Conservation (phyloP, 2,113 vertebrate genomes). For the Thinocorus orbignyianus region DNA sequence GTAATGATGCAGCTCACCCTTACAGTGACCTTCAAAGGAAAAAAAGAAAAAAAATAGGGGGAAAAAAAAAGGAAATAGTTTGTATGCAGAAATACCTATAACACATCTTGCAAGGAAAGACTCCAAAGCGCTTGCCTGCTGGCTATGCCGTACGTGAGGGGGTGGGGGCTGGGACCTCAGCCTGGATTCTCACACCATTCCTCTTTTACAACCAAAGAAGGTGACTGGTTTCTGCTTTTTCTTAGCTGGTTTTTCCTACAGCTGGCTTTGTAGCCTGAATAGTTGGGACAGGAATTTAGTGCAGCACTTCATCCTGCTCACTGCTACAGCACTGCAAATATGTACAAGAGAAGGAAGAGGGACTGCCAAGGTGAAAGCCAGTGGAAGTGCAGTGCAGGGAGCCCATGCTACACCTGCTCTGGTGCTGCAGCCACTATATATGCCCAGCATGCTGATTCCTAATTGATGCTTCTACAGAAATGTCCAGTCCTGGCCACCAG, state of each 20-base stretch:
- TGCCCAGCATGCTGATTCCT: not conserved
- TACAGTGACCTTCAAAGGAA: not conserved
- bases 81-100: slow-evolving; percentile 9
- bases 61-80: slow-evolving; percentile 21
- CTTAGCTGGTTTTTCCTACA: slow-evolving; percentile 41
- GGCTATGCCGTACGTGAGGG: not conserved
- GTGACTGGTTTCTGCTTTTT: slow-evolving; percentile 62
- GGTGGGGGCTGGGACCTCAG: not conserved
- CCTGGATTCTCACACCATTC: slow-evolving; percentile 59
- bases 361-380: not conserved
- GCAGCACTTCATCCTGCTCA: not conserved
- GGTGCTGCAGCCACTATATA: not conserved
- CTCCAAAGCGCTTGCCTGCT: not conserved
- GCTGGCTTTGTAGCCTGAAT: not conserved
- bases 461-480: not conserved
- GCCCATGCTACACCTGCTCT: accelerated
- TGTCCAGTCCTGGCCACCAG: not conserved
- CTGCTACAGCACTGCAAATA: not conserved
- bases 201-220: slow-evolving; percentile 62
- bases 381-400: not conserved
- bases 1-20: slow-evolving; percentile 14
- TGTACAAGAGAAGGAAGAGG: not conserved
- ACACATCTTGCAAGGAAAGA: not conserved
- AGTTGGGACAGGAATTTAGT: slow-evolving; percentile 2
- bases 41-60: not conserved